Evolutionary conservation across 2,888 invertebrate species (phyloP), one percentile per base, ranked within the genome.

Genomic region (Nemotelus nigrinus): DNA sequence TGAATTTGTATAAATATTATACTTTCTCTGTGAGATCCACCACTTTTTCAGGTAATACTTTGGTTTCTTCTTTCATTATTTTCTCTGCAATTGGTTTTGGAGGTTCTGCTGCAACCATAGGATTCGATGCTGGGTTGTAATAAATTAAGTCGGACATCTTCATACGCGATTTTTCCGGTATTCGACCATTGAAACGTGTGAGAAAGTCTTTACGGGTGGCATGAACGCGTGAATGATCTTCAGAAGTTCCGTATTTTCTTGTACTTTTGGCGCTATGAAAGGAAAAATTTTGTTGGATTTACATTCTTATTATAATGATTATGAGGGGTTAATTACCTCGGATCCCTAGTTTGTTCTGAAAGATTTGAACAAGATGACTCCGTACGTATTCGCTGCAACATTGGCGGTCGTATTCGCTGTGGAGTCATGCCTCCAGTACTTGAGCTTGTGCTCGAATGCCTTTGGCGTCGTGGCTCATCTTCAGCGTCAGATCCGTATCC

Each of bases 121-220:
- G 94, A 87, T 94, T 94, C 8, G 90, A 89, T 1, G 89, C 86
- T 3, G 97, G 97, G 88, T 97, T 97, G 87, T 95, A 97, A 88
- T 93, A 96, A 83, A 97, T 96, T 75, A 97, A 90, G 87, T 97
- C 97, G 82, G 94, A 93, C 96, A 98, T 97, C 65, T 94, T 96
- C 81, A 97, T 90, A 80, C 89, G 88, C 0, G 91, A 89, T 77
- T 92, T 92, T 81, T 92, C 92, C 0, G 91, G 91, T 77, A 85
- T 84, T 78, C 87, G 87, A 60, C 88, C 85, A 71, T 88, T 88
- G 83, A 89, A 89, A 81, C 89, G 89, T 47, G 87, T 82, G 5
- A 86, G 82, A 82, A 90, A 90, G 79, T 90, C 89, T 67, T 88
- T 87, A 80, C 89, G 86, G 41, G 91, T 89, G 83, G 90, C 88